A percentile compares a stretch with the other conserved stretches of the same genome.
Evolutionary conservation across 2,113 vertebrate genomes (phyloP).

Genomic region (Ailuropoda melanoleuca): DNA sequence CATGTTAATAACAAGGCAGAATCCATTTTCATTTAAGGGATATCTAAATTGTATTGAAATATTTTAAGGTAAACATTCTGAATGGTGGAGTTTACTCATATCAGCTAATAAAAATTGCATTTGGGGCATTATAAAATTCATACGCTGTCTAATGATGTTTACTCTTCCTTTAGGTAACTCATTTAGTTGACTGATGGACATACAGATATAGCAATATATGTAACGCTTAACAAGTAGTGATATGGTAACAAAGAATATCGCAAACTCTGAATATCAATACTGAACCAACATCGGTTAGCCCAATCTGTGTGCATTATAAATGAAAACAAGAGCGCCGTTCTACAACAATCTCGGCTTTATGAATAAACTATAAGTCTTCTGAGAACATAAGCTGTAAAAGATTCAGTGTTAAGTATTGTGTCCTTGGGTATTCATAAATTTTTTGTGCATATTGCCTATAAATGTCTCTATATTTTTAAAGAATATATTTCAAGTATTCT

Average conservation of each 20-base stretch:
- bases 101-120: not conserved
- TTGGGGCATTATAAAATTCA: not conserved
- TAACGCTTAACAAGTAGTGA: not conserved
- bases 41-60: conserved; percentile 14
- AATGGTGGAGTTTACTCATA: not conserved
- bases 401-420: conserved; percentile 43
- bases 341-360: conserved; percentile 17
- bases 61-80: conserved; percentile 55
- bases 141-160: not conserved
- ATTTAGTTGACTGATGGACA: conserved; percentile 20
- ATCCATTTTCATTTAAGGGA: conserved; percentile 12
- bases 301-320: conserved; percentile 28
- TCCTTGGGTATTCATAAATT: conserved; percentile 44
- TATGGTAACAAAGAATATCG: not conserved
- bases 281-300: conserved; percentile 8
- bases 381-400: conserved; percentile 54
- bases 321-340: not conserved
- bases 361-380: conserved; percentile 50
- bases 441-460: conserved; percentile 13
- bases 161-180: conserved; percentile 1
- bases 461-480: conserved; percentile 48
- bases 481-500: conserved; percentile 15
- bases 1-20: not conserved
- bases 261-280: not conserved
- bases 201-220: not conserved